These are phyloP conservation scores for Agrochola lota DNA, from an alignment of 2,888 invertebrate genomes.

Conservation along the genomic window DNA sequence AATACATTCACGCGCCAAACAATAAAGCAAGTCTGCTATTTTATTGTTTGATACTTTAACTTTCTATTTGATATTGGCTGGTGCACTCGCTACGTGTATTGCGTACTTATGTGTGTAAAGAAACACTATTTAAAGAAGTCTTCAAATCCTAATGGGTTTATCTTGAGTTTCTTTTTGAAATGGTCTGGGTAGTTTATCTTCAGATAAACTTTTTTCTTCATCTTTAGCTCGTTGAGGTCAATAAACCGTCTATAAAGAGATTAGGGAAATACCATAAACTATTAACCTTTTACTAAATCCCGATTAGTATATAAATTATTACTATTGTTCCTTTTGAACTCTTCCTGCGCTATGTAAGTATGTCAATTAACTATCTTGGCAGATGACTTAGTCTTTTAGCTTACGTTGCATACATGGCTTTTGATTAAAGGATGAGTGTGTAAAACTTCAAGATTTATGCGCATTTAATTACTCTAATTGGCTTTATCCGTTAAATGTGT, in stretches of 20 bases:
- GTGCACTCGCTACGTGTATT: slow-evolving; percentile 51
- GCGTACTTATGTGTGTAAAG: slow-evolving; percentile 38
- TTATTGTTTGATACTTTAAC: slow-evolving; percentile 64
- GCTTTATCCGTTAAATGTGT: slow-evolving; percentile 11
- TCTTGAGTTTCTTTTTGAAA: slow-evolving; percentile 23
- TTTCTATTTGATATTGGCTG: slow-evolving; percentile 60
- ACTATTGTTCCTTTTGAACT: neutral
- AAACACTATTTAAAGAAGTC: slow-evolving; percentile 39
- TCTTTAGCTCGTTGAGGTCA: neutral
- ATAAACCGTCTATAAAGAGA: neutral
- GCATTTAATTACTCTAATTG: slow-evolving; percentile 39
- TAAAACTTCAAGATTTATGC: slow-evolving; percentile 22
- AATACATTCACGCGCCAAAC: slow-evolving; percentile 64
- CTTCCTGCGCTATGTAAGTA: neutral
- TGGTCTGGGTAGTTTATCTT: slow-evolving; percentile 19
- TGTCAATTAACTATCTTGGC: slow-evolving; percentile 6
- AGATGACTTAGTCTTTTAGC: slow-evolving; percentile 15
- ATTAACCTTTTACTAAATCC: neutral
- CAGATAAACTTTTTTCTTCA: neutral
- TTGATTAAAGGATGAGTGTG: slow-evolving; percentile 21
- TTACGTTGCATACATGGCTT: neutral
- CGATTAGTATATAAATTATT: neutral
- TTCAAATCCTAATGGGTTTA: slow-evolving; percentile 41
- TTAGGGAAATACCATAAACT: neutral
- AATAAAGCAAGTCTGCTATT: slow-evolving; percentile 59